A percentile compares a stretch with the other conserved stretches of the same genome.
Conservation (phyloP, 2,888 invertebrate genomes). For the Eledona agricola region DNA sequence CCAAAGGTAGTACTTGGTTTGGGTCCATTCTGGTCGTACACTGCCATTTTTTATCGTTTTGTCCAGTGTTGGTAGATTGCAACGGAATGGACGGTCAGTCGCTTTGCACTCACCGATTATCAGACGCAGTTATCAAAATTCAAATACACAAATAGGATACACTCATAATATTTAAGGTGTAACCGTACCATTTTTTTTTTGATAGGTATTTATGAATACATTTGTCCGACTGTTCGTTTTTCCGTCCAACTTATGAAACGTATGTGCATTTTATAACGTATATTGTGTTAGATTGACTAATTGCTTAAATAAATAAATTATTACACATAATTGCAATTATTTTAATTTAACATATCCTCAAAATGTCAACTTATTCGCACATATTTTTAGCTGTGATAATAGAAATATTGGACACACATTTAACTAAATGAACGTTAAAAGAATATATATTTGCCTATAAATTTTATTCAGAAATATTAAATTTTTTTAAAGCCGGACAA, state of each 20-base stretch:
- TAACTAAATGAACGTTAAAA: too few species aligned
- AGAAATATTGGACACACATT: too few species aligned
- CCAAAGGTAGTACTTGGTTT: constrained; percentile 31
- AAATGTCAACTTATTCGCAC: too few species aligned
- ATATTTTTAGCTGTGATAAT: too few species aligned
- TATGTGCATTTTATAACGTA: constrained; percentile 31
- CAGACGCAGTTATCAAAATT: too few species aligned
- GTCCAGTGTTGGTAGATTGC: constrained; percentile 23
- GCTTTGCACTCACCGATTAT: background rate
- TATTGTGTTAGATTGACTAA: constrained; percentile 5
- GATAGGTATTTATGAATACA: background rate
- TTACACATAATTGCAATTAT: constrained; percentile 2
- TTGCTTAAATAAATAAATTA: constrained; percentile 34
- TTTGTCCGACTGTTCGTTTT: constrained; percentile 2
- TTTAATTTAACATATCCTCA: too few species aligned
- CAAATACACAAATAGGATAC: too few species aligned
- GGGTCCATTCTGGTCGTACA: constrained; percentile 22
- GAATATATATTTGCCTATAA: too few species aligned
- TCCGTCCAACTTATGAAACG: constrained; percentile 27
- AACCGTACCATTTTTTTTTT: too few species aligned
- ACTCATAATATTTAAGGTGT: too few species aligned
- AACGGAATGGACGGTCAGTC: constrained; percentile 1
- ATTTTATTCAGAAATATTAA: too few species aligned
- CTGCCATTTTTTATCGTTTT: constrained; percentile 37
- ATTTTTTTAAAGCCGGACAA: too few species aligned